Evolutionary conservation across 2,113 vertebrate species (phyloP).

Genomic region (Nothoprocta pentlandii): DNA sequence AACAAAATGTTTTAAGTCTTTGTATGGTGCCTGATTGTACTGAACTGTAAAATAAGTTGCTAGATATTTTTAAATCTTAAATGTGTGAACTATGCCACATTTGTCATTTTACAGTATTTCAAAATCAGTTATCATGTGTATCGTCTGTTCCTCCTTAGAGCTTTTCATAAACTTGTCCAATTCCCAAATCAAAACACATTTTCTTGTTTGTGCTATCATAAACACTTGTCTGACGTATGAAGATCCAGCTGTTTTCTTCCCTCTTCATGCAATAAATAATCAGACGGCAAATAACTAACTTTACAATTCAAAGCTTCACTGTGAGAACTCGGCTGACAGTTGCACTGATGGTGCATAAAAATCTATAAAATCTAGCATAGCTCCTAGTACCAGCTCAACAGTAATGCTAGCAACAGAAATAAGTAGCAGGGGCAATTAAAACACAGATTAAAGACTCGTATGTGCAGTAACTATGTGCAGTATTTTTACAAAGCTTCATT

Average conservation of each 20-base stretch:
- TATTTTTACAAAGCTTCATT: not conserved
- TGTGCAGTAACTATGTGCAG: not conserved
- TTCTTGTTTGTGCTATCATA: not conserved
- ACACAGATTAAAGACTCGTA: not conserved
- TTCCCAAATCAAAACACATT: not conserved
- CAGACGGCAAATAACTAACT: not conserved
- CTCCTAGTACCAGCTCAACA: not conserved
- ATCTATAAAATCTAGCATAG: not conserved
- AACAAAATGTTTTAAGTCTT: not conserved
- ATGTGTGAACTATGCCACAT: not conserved
- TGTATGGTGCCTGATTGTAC: not conserved
- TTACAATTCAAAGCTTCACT: not conserved
- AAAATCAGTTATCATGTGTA: not conserved
- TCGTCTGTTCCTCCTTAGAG: not conserved
- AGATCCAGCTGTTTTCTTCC: not conserved
- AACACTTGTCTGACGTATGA: not conserved
- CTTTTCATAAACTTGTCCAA: not conserved
- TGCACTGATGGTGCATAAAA: not conserved
- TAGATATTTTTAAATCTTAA: not conserved
- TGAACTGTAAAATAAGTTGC: not conserved
- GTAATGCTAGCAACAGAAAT: not conserved
- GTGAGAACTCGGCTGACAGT: not conserved
- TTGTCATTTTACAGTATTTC: not conserved
- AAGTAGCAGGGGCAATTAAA: not conserved
- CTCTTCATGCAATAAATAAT: not conserved